Base-by-base conservation (phyloP, 92 coral and sea anemone genomes). In the Epizoanthus scotinus region DNA sequence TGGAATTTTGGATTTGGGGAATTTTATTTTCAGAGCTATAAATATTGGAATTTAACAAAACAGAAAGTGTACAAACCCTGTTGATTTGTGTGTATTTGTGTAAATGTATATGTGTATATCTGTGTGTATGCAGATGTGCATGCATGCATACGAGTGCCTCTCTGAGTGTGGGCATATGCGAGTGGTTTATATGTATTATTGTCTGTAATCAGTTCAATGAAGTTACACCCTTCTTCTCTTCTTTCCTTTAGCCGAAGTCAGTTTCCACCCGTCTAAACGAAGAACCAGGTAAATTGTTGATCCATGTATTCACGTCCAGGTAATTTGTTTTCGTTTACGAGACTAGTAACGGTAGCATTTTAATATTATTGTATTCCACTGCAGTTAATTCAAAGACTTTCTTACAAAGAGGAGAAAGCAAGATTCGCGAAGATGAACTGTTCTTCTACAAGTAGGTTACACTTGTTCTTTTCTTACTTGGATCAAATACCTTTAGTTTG, bases 391-490 rank as follows among this genome's bases (percentile, higher is more conserved):
- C 97, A 5, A 87, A 86, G 78, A 88, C 89, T 28, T 95, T 92
- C 68, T 42, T 95, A 66, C 86, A 78, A 65, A 95, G 75, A 86
- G 91, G 88, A 61, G 98, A 95, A 78, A 90, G 83, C 69, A 87
- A 89, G 65, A 70, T 95, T 25, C 89, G 98, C 5, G 98, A 92
- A 78, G 98, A 95, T 56, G 98, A 95, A 73, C 52, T 95, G 42
- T 95, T 92, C 89, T 95, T 87, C 71, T 83, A 95, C 71, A 93
- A 93, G 98, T 95, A 73, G 66, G 79, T 20, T 5, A 15, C 13
- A 31, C 4, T 40, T 19, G 28, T 18, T 14, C 2, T 9, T 29
- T 22, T 0, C 0, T 13, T 6, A 14, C 25, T 3, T 44, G 7
- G 29, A 9, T 9, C 18, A 28, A 5, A n/a, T 42, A 27, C 26